Evolutionary conservation across 1,140 invertebrate genomes (phyloP).

Genomic region (Nephila pilipes): DNA sequence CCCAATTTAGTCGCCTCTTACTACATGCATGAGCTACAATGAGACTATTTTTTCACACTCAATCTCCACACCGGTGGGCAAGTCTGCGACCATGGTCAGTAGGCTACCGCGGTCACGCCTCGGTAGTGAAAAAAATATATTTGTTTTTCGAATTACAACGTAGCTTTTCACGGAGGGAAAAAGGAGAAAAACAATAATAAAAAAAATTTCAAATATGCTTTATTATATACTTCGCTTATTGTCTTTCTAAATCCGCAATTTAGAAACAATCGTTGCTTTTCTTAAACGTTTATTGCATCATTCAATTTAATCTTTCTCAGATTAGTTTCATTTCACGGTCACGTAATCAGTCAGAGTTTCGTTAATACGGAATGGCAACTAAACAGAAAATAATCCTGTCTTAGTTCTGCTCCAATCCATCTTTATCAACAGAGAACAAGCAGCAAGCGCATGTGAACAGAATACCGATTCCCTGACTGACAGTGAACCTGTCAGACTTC

Average conservation of each 20-base stretch:
- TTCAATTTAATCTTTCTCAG: not conserved
- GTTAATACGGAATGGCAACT: not conserved
- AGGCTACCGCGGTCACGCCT: no score
- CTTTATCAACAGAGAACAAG: not conserved
- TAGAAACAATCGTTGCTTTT: not conserved
- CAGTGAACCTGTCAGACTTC: not conserved
- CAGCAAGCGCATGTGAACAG: not conserved
- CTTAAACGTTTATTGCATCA: not conserved
- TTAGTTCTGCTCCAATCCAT: conserved; percentile 2
- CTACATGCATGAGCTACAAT: no score
- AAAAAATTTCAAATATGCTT: no score
- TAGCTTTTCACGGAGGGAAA: no score
- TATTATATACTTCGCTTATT: not conserved
- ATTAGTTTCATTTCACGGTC: not conserved
- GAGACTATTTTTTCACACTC: no score
- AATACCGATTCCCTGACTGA: conserved; percentile 7
- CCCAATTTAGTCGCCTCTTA: no score
- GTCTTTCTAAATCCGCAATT: not conserved
- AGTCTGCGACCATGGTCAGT: no score
- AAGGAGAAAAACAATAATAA: no score
- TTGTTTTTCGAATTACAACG: no score
- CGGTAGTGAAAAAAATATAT: no score
- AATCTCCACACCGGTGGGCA: no score
- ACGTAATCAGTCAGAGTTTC: not conserved
- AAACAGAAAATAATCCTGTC: not conserved